Evolutionary conservation across 2,888 invertebrate genomes (phyloP), one percentile per base, ranked within the genome.

Genomic region (Phania funesta): DNA sequence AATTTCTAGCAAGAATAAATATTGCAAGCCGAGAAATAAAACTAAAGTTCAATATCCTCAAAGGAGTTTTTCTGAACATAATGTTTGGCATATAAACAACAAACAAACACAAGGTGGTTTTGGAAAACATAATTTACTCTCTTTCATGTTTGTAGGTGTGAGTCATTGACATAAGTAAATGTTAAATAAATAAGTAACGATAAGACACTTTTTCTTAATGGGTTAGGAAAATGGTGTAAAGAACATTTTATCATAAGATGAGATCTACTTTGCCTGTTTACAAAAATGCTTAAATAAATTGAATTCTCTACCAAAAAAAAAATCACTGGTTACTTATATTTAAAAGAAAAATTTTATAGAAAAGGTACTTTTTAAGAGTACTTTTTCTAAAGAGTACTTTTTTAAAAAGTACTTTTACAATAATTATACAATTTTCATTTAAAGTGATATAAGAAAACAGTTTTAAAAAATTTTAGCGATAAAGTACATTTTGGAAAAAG

Each of bases 21-120:
- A 41, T n/a, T 3, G 26, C 6, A 46, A 50, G 46, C 16, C n/a
- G 13, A 58, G 13, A 54, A 38, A 54, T 8, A 65, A 48, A 38
- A 29, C 62, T 50, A 56, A 56, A 75, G 75, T 75, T 75, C 75
- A 75, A 56, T 48, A 75, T 75, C 65, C 75, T 65, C 48, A 38
- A 54, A 38, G 24, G 26, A 52, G 29, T 26, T 52, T 24, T 35
- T 16, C 29, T 24, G 2, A 29, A n/a, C 6, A 20, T n/a, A 41
- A 20, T 13, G 35, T 4, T 29, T 16, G 41, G 16, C 16, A 44
- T 18, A 22, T 8, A 52, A 35, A 50, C n/a, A n/a, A 7, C 7
- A 7, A 7, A 11, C 1, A 11, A 29, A 41, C 11, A 52, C 41
- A 29, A 62, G 29, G 46, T 54, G 35, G 44, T 64, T 64, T 38